Evolutionary conservation across 2,113 vertebrate species (phyloP), one percentile per base, ranked within the genome.

Genomic region (Tapirus terrestris): DNA sequence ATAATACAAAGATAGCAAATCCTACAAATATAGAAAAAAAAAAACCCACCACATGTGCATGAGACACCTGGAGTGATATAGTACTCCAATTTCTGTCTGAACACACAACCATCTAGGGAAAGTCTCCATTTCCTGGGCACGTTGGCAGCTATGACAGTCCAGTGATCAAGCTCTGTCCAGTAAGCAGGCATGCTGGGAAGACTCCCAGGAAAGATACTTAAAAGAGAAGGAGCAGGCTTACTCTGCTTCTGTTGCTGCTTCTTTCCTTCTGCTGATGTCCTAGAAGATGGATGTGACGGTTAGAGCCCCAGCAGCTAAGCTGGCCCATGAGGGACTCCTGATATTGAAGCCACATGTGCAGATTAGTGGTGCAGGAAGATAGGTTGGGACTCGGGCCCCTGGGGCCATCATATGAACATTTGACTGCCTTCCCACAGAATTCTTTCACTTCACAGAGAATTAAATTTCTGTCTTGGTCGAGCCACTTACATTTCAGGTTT

Each of bases 41-140:
- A 39, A 6, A 0, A 21, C 14, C 11, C 25, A 61, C 31, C 48
- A 12, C 1, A 33, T 5, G 5, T 36, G 4, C 4, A 2, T 61
- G 11, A 76, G 17, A 82, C n/a, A 65, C 23, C 12, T 25, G 21
- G 67, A 14, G 5, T n/a, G 67, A 8, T 31, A 39, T 51, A 86
- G 39, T 39, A 75, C 67, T 81, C 68, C 10, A 8, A 29, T 77
- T 92, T 86, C 63, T 81, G 53, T 18, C 9, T 68, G 65, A 84
- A 48, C 23, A 23, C 25, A n/a, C 3, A 77, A 23, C 27, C 23
- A 12, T 45, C 29, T 77, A 23, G 43, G 33, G 27, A 8, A 45
- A 9, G 5, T 51, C 11, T 31, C 25, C 1, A 4, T 68, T 23
- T 86, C 43, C 23, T 29, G 25, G 8, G 56, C 6, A 25, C 17